A percentile compares a stretch with the other conserved stretches of the same genome.
Conservation (phyloP, 2,113 vertebrate species). For the Petaurus breviceps region DNA sequence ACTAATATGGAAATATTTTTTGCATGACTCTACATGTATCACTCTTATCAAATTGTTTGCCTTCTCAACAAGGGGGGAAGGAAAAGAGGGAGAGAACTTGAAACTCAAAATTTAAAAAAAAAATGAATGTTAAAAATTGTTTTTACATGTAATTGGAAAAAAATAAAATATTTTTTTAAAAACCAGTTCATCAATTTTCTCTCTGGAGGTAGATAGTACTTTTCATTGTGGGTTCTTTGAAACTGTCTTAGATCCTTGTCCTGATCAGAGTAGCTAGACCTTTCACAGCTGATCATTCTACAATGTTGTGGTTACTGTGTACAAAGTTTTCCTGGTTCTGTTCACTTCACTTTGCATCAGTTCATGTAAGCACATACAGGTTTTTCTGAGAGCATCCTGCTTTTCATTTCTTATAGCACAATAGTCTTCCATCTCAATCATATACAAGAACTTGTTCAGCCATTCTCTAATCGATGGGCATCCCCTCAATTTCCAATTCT, state of each 20-base stretch:
- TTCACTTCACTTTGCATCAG: background rate
- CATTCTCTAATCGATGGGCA: background rate
- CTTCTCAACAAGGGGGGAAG: no score
- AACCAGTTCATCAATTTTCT: background rate
- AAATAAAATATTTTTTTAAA: no score
- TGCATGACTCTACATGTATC: no score
- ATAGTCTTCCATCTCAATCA: background rate
- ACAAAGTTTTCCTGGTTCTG: background rate
- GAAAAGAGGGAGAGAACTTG: no score
- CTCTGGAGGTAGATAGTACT: background rate
- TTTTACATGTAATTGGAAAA: no score
- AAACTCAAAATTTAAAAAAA: no score
- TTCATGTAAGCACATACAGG: background rate
- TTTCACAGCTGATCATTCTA: background rate
- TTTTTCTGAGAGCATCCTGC: no score
- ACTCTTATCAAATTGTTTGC: no score
- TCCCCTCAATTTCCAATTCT: background rate
- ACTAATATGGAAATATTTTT: no score
- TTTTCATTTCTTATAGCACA: no score
- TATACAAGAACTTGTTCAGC: background rate
- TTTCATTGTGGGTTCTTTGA: background rate
- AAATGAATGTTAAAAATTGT: no score
- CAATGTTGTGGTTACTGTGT: no score
- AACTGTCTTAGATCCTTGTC: background rate
- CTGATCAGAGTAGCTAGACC: background rate